Percentiles rank a stretch among this genome's conserved stretches.
phyloP scores from a whole-genome alignment of 2,113 vertebrate species.

The Elachura formosa region DNA sequence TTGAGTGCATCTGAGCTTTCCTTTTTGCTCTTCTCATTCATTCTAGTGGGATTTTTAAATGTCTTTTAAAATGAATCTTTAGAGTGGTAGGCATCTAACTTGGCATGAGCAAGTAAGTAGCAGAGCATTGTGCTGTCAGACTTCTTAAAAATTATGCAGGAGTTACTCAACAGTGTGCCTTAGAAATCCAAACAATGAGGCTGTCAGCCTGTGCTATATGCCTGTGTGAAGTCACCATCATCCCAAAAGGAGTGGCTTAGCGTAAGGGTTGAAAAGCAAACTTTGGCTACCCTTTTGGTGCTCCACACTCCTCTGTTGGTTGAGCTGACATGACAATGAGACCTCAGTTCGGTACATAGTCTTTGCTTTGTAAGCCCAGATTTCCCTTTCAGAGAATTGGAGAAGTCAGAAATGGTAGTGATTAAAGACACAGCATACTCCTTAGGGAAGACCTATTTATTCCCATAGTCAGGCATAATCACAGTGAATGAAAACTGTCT shows the following conservation, averaged over 20 bases:
- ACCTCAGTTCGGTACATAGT: not conserved
- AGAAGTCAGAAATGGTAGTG: not conserved
- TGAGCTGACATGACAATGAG: not conserved
- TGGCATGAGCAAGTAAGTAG: conserved; percentile 3
- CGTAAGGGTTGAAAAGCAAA: not conserved
- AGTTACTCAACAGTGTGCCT: not conserved
- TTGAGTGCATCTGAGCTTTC: not conserved
- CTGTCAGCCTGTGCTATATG: not conserved
- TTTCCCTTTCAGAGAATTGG: not conserved
- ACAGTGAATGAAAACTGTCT: not conserved
- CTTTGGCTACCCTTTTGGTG: not conserved
- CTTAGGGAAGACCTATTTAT: not conserved
- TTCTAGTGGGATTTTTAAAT: not conserved
- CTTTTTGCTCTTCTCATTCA: not conserved
- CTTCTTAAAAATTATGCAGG: not conserved
- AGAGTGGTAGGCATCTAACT: not conserved
- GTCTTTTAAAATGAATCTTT: not conserved
- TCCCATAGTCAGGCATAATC: not conserved
- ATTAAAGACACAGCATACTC: not conserved
- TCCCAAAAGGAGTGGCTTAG: not conserved
- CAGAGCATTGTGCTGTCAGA: not conserved
- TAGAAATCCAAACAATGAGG: not conserved
- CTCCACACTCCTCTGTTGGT: not conserved
- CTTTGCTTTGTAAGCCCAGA: not conserved
- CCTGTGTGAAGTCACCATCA: not conserved